Base-by-base conservation (phyloP, 2,113 vertebrate species). In the Hemichromis elongatus region DNA sequence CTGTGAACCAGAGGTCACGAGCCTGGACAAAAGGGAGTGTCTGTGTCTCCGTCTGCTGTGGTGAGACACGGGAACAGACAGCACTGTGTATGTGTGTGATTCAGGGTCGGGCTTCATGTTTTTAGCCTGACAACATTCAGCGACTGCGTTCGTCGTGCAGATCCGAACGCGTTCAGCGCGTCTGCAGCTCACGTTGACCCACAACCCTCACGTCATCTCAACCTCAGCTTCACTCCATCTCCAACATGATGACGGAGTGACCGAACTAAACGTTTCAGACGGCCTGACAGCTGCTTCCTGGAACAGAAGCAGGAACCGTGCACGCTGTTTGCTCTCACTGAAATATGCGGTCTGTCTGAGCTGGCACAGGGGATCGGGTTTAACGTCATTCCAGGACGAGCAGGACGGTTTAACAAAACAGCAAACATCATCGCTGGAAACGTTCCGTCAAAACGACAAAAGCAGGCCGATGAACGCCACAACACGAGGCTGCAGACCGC, bases 81-180 rank as follows among this genome's bases (percentile, higher is more conserved):
- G 12, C 19, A 42, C 37, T 9, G 19, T 66, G 37, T 7, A 24
- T 4, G 37, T 68, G 63, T 2, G 37, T 16, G 37, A 42, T 42
- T 68, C 35, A 3, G 19, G 59, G n/a, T 3, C 19, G 21, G 7
- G n/a, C 16, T 19, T n/a, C 7, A 18, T 7, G 47, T 3, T 50
- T 63, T 35, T n/a, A 33, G 63, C 12, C 13, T 42, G 35, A 16
- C 63, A 0, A 14, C 11, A 68, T 68, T 68, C 8, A 14, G n/a
- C 14, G 7, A 24, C 35, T 0, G 11, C 19, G n/a, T 21, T 37
- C 0, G 11, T 21, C 0, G 2, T 66, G 11, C 4, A 66, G 10
- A 40, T 66, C 19, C 1, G 1, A n/a, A 40, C 4, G 6, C 1
- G 11, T 66, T 66, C 61, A 66, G 61, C 33, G 1, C n/a, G 5